These are phyloP conservation scores for Drosophila mettleri DNA, from an alignment of 2,888 invertebrate species.

Conservation along the genomic window DNA sequence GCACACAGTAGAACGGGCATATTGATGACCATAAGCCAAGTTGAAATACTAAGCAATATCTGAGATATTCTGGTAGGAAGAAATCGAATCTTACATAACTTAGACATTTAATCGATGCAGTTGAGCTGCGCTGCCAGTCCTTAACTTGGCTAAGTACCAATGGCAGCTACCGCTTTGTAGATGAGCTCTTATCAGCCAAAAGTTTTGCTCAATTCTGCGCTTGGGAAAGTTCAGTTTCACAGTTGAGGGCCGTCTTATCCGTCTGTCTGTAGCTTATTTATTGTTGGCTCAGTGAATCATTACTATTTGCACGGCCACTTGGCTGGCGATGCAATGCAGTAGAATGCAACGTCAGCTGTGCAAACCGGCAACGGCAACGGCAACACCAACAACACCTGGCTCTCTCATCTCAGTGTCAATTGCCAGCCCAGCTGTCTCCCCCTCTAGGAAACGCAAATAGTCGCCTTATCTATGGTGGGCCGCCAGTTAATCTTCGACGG, in stretches of 20 bases:
- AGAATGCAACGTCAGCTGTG: constrained; percentile 47
- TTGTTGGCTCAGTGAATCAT: constrained; percentile 22
- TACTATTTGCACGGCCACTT: constrained; percentile 34
- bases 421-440: no score
- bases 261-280: constrained; percentile 23
- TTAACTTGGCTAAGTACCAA: background rate
- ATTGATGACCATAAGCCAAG: background rate
- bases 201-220: background rate
- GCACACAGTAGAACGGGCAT: background rate
- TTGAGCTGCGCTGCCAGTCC: no score
- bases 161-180: constrained; percentile 1
- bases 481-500: constrained; percentile 7
- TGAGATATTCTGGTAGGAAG: background rate
- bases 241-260: constrained; percentile 24
- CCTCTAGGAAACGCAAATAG: no score
- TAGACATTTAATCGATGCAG: background rate
- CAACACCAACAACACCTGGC: constrained; percentile 8
- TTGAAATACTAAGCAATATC: background rate
- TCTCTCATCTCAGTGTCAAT: background rate
- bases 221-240: constrained; percentile 10
- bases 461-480: no score
- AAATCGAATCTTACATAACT: background rate
- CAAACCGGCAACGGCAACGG: constrained; percentile 10
- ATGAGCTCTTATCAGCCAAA: constrained; percentile 34
- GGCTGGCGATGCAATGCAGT: constrained; percentile 33